These are phyloP conservation scores for Melipona beecheii DNA, from an alignment of 2,888 invertebrate species.

Conservation along the genomic window DNA sequence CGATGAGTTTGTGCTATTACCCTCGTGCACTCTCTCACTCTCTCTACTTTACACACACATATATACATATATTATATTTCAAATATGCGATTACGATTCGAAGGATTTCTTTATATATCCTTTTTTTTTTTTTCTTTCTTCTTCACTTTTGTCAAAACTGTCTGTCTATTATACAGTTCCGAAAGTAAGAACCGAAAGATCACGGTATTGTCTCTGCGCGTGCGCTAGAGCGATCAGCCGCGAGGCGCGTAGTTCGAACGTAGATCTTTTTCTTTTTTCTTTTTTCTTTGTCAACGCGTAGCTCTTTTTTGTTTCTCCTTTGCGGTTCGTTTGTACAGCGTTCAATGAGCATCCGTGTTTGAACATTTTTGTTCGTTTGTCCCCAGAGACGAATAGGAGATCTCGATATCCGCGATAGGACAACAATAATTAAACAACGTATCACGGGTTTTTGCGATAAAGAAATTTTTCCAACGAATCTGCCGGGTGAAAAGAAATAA, in stretches of 20 bases:
- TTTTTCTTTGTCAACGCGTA: not conserved
- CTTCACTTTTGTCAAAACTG: not conserved
- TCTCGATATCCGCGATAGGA: not conserved
- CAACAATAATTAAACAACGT: not conserved
- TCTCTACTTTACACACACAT: constrained; percentile 23
- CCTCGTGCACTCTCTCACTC: constrained; percentile 49
- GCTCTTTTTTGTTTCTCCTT: not conserved
- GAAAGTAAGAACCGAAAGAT: not conserved
- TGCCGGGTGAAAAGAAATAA: not conserved
- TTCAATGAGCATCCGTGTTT: not conserved
- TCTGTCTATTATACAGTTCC: not conserved
- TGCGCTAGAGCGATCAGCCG: not conserved
- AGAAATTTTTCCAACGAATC: not conserved
- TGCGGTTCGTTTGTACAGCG: not conserved
- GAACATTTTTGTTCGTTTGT: not conserved
- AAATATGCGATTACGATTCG: constrained; percentile 7
- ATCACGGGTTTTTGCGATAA: too few relatives aligned
- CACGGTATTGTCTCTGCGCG: not conserved
- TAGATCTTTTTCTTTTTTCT: not conserved
- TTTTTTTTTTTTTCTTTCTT: not conserved
- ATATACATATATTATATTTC: not conserved
- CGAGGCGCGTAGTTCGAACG: not conserved
- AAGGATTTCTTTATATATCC: not conserved
- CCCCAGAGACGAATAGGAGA: not conserved
- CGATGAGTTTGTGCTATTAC: constrained; percentile 64